These are phyloP conservation scores for Rotaria magnacalcarata DNA, from an alignment of 2,888 invertebrate species.

Conservation along the genomic window DNA sequence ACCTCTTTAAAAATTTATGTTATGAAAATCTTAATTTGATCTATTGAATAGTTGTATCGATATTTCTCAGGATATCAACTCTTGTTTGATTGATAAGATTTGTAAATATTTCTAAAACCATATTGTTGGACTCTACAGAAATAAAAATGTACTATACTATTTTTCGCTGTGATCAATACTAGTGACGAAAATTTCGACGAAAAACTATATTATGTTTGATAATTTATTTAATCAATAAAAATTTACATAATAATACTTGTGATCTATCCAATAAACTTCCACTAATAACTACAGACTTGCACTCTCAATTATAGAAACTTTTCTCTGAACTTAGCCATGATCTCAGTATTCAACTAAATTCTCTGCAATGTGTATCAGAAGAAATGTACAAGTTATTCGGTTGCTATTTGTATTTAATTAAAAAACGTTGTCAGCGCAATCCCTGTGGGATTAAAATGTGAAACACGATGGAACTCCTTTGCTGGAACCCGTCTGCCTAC, in stretches of 20 bases:
- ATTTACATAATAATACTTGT: slow-evolving; percentile 75
- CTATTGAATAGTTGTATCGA: too few species aligned
- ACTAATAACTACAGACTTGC: slow-evolving; percentile 63
- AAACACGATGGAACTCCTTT: too few species aligned
- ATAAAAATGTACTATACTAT: too few species aligned
- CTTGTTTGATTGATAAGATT: too few species aligned
- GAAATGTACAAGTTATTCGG: slow-evolving; percentile 68
- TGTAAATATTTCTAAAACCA: too few species aligned
- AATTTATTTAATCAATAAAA: slow-evolving; percentile 50
- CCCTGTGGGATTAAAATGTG: too few species aligned
- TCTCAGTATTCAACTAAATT: slow-evolving; percentile 67
- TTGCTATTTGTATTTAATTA: slow-evolving; percentile 64
- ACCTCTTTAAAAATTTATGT: slow-evolving; percentile 58
- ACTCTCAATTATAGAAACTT: not conserved
- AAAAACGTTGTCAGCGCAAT: too few species aligned
- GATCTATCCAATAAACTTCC: slow-evolving; percentile 88
- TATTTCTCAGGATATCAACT: too few species aligned
- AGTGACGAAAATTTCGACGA: too few species aligned
- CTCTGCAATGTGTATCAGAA: slow-evolving; percentile 69
- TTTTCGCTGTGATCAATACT: too few species aligned
- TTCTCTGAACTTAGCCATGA: slow-evolving; percentile 54
- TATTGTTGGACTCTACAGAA: too few species aligned
- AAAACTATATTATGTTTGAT: not conserved
- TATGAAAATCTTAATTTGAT: slow-evolving; percentile 63
- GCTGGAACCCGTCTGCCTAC: too few species aligned